These are phyloP conservation scores for Enteromius fasciolatus DNA, from an alignment of 2,797 vertebrate species.

Conservation along the genomic window DNA sequence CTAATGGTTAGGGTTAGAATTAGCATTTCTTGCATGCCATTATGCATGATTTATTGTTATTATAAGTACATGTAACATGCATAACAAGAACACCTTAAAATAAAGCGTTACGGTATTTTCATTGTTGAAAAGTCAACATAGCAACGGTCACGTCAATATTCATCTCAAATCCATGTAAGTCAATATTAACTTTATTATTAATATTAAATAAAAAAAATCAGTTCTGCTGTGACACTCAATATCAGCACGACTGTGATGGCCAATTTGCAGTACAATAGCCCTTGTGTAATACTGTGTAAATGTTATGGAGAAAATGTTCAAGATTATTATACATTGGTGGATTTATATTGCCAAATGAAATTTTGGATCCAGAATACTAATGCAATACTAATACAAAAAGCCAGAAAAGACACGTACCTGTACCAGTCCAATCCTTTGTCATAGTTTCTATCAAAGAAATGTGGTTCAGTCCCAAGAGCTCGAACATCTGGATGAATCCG, in stretches of 20 bases:
- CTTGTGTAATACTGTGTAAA: not conserved
- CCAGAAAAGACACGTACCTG: constrained; percentile 81
- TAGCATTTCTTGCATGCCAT: too few species aligned
- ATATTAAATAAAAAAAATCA: not conserved
- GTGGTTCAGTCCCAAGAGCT: constrained; percentile 91
- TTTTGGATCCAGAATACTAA: not conserved
- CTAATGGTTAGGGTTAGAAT: too few species aligned
- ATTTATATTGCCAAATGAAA: not conserved
- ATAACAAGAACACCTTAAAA: too few species aligned
- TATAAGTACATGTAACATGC: too few species aligned
- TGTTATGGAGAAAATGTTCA: not conserved
- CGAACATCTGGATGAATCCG: constrained; percentile 94
- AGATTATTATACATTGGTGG: not conserved
- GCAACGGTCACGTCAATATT: not conserved
- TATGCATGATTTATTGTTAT: too few species aligned
- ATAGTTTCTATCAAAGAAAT: constrained; percentile 97
- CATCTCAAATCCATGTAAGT: not conserved
- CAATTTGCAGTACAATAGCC: not conserved
- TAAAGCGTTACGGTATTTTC: not conserved
- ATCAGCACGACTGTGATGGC: not conserved
- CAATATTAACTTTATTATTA: not conserved
- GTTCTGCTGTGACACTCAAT: not conserved
- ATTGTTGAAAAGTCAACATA: not conserved
- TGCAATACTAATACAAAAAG: not conserved
- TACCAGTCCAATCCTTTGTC: constrained; percentile 93